Evolutionary conservation across 1,140 invertebrate species (phyloP), one percentile per base, ranked within the genome.

Genomic region (Lordiphosa collinella): DNA sequence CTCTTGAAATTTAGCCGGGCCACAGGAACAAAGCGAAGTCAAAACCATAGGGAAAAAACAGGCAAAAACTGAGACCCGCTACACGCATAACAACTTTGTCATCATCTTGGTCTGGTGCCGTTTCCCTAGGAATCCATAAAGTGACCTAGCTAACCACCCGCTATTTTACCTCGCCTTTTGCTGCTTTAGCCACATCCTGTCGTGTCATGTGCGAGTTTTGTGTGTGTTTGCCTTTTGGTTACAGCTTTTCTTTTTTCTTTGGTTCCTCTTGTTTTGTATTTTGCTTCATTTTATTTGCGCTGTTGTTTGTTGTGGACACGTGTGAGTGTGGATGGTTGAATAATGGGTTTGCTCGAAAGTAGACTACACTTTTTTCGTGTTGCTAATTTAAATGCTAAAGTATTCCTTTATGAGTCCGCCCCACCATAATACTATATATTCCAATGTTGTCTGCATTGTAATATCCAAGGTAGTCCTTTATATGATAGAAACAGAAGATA

Each of bases 11-110:
- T 46, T 13, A 51, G 35, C 41, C 40, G 44, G 47, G 18, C 37
- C 18, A 32, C 35, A 52, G 35, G 16, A 36, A 50, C 29, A 43
- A 53, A 43, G 31, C 47, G 12, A 36, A 7, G n/a, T 8, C 25
- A 47, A 8, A 46, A 48, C n/a, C 5, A 34, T 41, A 40, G 38
- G 29, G 53, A 53, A 12, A 41, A 40, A 50, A 38, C 37, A 29
- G 44, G 8, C 6, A 38, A 47, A 43, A 37, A 37, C 40, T 13
- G 34, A 57, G 46, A 46, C 25, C 53, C 40, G 48, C 55, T 34
- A 44, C 56, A 69, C 59, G 22, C 40, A 69, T 69, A 64, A 60
- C 47, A 64, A 69, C 52, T 68, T 63, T 67, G 57, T 69, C 50
- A 51, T 47, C 41, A 69, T 36, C 52, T 38, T 32, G 16, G 16